Base-by-base conservation (phyloP, 2,797 vertebrate species). In the Sebastiscus albofasciatus region DNA sequence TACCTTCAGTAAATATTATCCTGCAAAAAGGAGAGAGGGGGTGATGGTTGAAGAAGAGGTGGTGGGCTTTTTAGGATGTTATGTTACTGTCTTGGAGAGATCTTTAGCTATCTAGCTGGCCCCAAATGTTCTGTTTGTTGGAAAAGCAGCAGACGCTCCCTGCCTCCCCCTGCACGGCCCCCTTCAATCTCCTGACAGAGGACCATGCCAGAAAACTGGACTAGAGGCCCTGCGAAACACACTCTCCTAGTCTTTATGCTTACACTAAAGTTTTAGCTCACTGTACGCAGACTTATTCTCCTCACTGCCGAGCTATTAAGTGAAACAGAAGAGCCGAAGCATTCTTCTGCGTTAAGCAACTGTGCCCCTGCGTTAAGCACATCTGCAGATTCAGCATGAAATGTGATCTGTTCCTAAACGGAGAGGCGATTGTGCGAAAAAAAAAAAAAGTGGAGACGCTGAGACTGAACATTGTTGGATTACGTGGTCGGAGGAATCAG, bases 361-460 rank as follows among this genome's bases (percentile, higher is more conserved):
- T 72, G 46, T 77, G 72, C 39, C 82, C 82, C 77, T 60, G 87
- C 87, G 75, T 79, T 74, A 18, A 22, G 75, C 82, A 84, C 80
- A 83, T 86, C 85, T 85, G 89, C 89, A 86, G 76, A 90, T 87
- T 92, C 87, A 91, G 90, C 89, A 88, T 64, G 87, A 90, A 91
- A 93, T 76, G 67, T 67, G 72, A 92, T 84, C 90, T 62, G 75
- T 52, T 81, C 36, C 77, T 75, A 69, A 89, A 85, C 26, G 59
- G 80, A 79, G 62, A 61, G 77, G 54, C 33, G 65, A 74, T 62
- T 80, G 76, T 81, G 80, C 81, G 33, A 72, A 67, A 77, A 60
- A 69, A 71, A 70, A 58, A 54, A 59, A 62, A 20, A 62, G 39
- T 42, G 12, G 55, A 79, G 55, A 77, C 52, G 55, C 33, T 29